Evolutionary conservation across 2,113 vertebrate species (phyloP), one percentile per base, ranked within the genome.

Genomic region (Suncus etruscus): DNA sequence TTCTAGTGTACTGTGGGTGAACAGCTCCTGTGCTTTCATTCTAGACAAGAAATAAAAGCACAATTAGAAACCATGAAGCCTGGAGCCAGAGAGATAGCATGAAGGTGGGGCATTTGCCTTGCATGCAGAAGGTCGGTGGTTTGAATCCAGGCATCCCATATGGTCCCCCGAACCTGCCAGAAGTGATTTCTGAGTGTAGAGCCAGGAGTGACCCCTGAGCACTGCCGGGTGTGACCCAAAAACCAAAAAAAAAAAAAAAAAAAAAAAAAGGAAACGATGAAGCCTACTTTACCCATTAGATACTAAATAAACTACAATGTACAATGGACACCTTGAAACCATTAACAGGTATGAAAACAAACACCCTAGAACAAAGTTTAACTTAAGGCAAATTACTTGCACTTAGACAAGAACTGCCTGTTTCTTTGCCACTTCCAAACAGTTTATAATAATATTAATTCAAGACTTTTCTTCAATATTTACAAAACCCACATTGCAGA

Each of bases 11-110:
- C 84, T 91, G 94, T 82, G 97, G 97, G 91, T 83, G 98, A 95
- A 94, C 87, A 84, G 96, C 97, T 89, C 98, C 98, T 91, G 97
- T 96, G 93, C 93, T 98, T 96, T 99, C 99, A 97, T 98, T 98
- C 99, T 99, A 97, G 97, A 92, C 86, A 96, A 69, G 95, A 96
- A 96, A 39, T 39, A 39, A 39, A 39, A 39, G 39, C 39, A 39
- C 39, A 39, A 39, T 39, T 39, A 39, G 39, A 39, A 39, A 39
- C 39, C 39, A 39, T 58, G 39, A 39, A 3, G 39, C 39, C 39
- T 39, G 39, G 39, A 39, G 39, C 39, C 39, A 39, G 39, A 39
- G 39, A 39, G 39, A 39, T 39, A 39, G 39, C 39, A 39, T 39
- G 39, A 39, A 39, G 39, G 39, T 39, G 39, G 39, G 39, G 39